phyloP scores from a whole-genome alignment of 2,888 invertebrate species.

The Dastarcus helophoroides region DNA sequence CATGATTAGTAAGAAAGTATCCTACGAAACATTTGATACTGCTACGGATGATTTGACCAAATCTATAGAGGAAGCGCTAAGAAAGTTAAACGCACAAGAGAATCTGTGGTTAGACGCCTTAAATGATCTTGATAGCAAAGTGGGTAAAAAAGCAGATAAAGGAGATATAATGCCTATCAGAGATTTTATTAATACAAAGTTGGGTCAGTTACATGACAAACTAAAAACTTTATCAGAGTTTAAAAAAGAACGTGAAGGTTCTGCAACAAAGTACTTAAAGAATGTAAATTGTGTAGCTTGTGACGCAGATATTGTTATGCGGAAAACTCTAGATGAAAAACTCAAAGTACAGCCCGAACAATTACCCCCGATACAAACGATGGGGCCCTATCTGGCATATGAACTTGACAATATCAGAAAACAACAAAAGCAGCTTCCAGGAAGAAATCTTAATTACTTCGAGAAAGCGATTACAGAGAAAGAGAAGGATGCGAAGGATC shows the following conservation, averaged over 20 bases:
- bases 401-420: constrained; percentile 49
- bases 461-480: too few species aligned
- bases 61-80: background rate
- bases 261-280: constrained; percentile 55
- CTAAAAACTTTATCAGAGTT: constrained; percentile 47
- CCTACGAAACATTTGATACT: background rate
- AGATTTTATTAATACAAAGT: constrained; percentile 51
- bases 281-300: constrained; percentile 69
- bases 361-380: constrained; percentile 45
- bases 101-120: constrained; percentile 53
- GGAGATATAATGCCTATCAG: constrained; percentile 51
- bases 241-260: constrained; percentile 55
- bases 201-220: constrained; percentile 49
- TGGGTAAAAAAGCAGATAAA: constrained; percentile 56
- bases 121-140: constrained; percentile 53
- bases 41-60: background rate
- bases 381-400: constrained; percentile 61
- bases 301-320: constrained; percentile 63
- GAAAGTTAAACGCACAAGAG: constrained; percentile 36
- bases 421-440: constrained; percentile 40
- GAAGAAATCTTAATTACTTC: constrained; percentile 10
- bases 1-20: constrained; percentile 1
- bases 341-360: constrained; percentile 40
- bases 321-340: constrained; percentile 41
- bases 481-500: constrained; percentile 31